Evolutionary conservation across 2,888 invertebrate species (phyloP).

Genomic region (Machimus atricapillus): DNA sequence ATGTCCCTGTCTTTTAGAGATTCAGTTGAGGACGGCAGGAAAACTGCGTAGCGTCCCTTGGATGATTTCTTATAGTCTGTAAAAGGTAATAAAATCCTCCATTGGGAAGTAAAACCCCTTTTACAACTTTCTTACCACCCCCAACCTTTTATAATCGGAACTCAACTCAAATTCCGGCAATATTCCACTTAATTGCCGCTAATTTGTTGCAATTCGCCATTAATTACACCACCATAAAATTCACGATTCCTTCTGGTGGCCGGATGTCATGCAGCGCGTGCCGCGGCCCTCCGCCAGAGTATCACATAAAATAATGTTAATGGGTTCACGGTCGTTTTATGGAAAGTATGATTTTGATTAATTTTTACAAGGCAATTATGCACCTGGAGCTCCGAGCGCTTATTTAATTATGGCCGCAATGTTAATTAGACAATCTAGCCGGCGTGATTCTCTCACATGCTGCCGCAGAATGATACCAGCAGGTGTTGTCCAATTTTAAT

Average conservation of each 20-base stretch:
- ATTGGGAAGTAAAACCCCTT: background rate
- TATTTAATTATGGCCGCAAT: conserved; percentile 19
- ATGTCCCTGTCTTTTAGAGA: background rate
- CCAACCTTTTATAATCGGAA: background rate
- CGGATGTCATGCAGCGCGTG: background rate
- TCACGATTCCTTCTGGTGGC: background rate
- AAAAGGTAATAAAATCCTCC: conserved; percentile 1
- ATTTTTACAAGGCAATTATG: conserved; percentile 36
- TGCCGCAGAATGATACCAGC: background rate
- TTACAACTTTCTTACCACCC: background rate
- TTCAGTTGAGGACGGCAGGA: background rate
- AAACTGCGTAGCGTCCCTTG: background rate
- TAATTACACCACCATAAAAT: conserved; percentile 15
- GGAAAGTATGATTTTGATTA: conserved; percentile 26
- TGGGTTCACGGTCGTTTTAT: conserved; percentile 14
- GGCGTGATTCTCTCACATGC: background rate
- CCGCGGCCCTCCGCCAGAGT: background rate
- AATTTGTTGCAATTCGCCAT: conserved; percentile 14
- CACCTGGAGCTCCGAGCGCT: background rate
- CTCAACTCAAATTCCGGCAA: conserved; percentile 1
- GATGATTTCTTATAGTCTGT: background rate
- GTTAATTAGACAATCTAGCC: conserved; percentile 25
- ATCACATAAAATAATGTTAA: conserved; percentile 26
- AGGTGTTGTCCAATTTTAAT: background rate
- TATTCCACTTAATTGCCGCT: conserved; percentile 7